Percentiles rank a stretch among this genome's conserved stretches.
phyloP scores from a whole-genome alignment of 1,140 invertebrate species.

The Drosophila quadrilineata region DNA sequence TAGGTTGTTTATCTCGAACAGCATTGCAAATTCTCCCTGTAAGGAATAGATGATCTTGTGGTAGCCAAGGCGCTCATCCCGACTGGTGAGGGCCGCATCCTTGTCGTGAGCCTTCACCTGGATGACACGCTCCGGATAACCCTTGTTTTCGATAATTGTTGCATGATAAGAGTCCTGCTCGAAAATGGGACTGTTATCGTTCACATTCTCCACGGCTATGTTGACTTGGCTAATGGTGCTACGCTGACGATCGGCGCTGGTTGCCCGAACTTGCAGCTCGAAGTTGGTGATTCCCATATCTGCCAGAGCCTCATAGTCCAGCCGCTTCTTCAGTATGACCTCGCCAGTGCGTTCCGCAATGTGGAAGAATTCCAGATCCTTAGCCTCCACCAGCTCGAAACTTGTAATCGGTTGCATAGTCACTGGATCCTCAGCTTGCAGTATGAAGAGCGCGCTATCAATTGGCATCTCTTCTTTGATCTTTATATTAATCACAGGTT shows the following conservation, averaged over 20 bases:
- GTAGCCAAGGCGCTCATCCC: constrained; percentile 85
- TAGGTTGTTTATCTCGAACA: constrained; percentile 87
- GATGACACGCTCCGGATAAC: constrained; percentile 86
- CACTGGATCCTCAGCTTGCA: constrained; percentile 88
- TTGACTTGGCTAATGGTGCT: constrained; percentile 86
- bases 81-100: constrained; percentile 85
- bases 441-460: constrained; percentile 88
- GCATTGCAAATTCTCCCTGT: constrained; percentile 86
- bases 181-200: constrained; percentile 91
- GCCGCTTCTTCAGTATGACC: constrained; percentile 86
- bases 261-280: constrained; percentile 87
- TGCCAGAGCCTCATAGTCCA: constrained; percentile 88
- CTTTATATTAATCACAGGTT: constrained; percentile 86
- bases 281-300: constrained; percentile 84
- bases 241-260: constrained; percentile 86
- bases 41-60: constrained; percentile 87
- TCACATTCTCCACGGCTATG: constrained; percentile 88
- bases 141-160: constrained; percentile 87
- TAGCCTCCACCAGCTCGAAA: constrained; percentile 83
- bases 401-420: constrained; percentile 85
- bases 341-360: constrained; percentile 86
- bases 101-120: constrained; percentile 87
- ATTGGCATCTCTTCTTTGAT: constrained; percentile 90
- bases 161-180: constrained; percentile 86
- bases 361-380: constrained; percentile 81